Evolutionary conservation across 92 coral and sea anemone species (phyloP).

Genomic region (Siderastrea radians): DNA sequence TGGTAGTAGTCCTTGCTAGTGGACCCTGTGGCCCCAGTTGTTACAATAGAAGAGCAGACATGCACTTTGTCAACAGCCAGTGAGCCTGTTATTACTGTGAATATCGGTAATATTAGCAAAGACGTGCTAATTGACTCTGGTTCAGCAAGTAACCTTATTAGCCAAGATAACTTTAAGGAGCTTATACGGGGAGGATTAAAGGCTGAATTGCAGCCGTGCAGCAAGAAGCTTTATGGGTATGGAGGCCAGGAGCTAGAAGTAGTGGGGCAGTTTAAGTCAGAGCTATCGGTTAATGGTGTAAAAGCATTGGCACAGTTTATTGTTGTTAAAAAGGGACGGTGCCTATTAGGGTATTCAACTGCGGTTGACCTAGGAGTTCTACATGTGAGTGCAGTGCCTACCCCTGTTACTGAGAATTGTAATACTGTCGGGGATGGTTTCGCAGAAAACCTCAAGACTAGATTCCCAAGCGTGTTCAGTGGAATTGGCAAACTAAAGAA

Average conservation of each 20-base stretch:
- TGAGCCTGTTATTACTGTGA: slow-evolving; percentile 68
- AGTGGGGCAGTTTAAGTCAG: slow-evolving; percentile 64
- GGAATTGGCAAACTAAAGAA: slow-evolving; percentile 75
- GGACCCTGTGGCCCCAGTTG: too few relatives aligned
- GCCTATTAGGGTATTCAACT: slow-evolving; percentile 62
- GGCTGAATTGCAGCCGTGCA: slow-evolving; percentile 40
- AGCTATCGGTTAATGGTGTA: slow-evolving; percentile 15
- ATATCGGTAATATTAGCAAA: slow-evolving; percentile 61
- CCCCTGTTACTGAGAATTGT: slow-evolving; percentile 27
- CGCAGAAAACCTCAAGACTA: slow-evolving; percentile 35
- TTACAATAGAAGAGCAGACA: slow-evolving; percentile 20
- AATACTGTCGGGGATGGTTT: slow-evolving; percentile 37
- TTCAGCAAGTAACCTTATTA: slow-evolving; percentile 73
- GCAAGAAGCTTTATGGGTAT: slow-evolving; percentile 60
- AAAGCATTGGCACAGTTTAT: slow-evolving; percentile 37
- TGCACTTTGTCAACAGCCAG: neutral
- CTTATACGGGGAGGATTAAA: slow-evolving; percentile 44
- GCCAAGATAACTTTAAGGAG: slow-evolving; percentile 30
- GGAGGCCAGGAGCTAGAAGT: slow-evolving; percentile 55
- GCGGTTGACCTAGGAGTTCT: slow-evolving; percentile 63
- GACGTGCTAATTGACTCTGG: slow-evolving; percentile 73
- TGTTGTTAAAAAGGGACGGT: slow-evolving; percentile 67
- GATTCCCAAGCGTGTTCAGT: slow-evolving; percentile 62
- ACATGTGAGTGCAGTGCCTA: slow-evolving; percentile 55
- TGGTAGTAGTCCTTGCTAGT: too few relatives aligned